Base-by-base conservation (phyloP, 2,888 invertebrate genomes). In the Scaptomyza caliginosa region DNA sequence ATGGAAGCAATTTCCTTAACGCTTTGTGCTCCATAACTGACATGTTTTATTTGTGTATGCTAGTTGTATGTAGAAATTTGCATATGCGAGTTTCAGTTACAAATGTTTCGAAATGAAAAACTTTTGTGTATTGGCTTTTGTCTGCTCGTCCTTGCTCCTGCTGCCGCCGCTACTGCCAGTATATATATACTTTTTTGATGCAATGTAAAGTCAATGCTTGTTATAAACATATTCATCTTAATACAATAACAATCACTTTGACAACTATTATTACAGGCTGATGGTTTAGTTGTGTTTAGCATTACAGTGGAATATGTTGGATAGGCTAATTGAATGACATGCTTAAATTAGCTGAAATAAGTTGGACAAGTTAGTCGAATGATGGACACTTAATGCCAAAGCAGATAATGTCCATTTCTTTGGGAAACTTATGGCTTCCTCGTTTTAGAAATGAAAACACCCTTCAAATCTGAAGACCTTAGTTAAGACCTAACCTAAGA, bases 201-300 rank as follows among this genome's bases (percentile, higher is more conserved):
- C 7, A 13, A n/a, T 34, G 17, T 0, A 51, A 69, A 68, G 66
- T 64, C 56, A 59, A 57, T 64, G 39, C 36, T 32, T 52, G 48
- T 52, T 51, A 55, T 48, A 50, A 6, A 42, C 2, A 17, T 54
- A 21, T 28, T 23, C 16, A 10, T 42, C 50, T 42, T 52, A 26
- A 36, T 19, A 48, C 63, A 56, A 71, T 57, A 59, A 71, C 75
- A 75, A 65, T 74, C 56, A 26, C 32, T 43, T 58, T 45, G 74
- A 68, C 64, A 77, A 78, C 63, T 77, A 74, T 77, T 72, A 67
- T 74, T 69, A 46, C 48, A 52, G 58, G 17, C 17, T 59, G 43
- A 42, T 52, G 46, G 36, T 39, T 39, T 39, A 32, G 34, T 56
- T 57, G 39, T 32, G 26, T 28, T 42, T 66, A 57, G 65, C 74